phyloP scores from a whole-genome alignment of 2,797 vertebrate species.

The Chanos chanos region DNA sequence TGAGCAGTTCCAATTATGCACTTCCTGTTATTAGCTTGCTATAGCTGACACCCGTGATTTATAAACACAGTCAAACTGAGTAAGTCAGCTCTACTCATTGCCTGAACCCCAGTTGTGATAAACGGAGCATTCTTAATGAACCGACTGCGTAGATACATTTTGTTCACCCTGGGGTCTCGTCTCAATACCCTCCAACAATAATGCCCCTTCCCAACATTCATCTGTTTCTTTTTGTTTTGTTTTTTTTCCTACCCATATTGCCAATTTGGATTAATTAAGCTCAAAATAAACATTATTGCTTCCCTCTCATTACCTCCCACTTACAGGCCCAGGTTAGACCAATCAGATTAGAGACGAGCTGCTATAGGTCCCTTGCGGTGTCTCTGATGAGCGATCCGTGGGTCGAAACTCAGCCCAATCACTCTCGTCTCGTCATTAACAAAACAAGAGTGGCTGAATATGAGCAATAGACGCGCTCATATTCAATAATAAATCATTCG shows the following conservation, averaged over 20 bases:
- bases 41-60: neutral
- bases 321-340: conserved; percentile 35
- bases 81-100: conserved; percentile 5
- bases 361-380: neutral
- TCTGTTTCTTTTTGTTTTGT: too few relatives aligned
- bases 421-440: conserved; percentile 2
- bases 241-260: conserved; percentile 57
- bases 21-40: too few relatives aligned
- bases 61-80: neutral
- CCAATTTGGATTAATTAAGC: conserved; percentile 58
- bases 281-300: conserved; percentile 52
- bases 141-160: conserved; percentile 24
- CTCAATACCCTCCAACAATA: conserved; percentile 35
- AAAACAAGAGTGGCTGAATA: too few relatives aligned
- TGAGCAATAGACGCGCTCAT: too few relatives aligned
- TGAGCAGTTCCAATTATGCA: too few relatives aligned
- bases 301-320: conserved; percentile 48
- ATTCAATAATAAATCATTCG: too few relatives aligned
- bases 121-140: conserved; percentile 25
- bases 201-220: too few relatives aligned
- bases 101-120: conserved; percentile 28
- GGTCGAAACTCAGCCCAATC: neutral
- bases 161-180: conserved; percentile 27
- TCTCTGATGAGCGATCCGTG: conserved; percentile 1
- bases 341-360: conserved; percentile 45